Conservation (phyloP, 2,888 invertebrate genomes). For the Danaus chrysippus region DNA sequence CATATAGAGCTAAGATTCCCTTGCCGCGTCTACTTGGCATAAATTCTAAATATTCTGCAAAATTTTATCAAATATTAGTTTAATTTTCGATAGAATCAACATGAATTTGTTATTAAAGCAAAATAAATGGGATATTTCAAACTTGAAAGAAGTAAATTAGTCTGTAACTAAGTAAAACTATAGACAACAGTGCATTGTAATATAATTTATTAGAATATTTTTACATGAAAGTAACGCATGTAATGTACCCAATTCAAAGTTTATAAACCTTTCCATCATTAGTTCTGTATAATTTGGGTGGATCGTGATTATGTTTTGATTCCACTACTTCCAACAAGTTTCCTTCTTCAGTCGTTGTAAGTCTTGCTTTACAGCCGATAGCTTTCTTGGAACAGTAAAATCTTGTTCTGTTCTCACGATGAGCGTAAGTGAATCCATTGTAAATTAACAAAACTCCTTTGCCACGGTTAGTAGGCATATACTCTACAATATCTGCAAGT, state of each 20-base stretch:
- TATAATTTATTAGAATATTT: too few species aligned
- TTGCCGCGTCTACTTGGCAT: constrained; percentile 1
- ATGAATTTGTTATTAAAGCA: constrained; percentile 17
- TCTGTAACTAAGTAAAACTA: too few species aligned
- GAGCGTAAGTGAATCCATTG: constrained; percentile 25
- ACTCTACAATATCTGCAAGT: constrained; percentile 24
- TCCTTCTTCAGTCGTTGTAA: constrained; percentile 34
- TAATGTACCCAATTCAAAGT: background rate
- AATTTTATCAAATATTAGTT: constrained; percentile 8
- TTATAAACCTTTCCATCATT: constrained; percentile 11
- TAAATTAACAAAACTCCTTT: constrained; percentile 25
- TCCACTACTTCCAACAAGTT: background rate
- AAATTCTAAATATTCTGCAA: background rate
- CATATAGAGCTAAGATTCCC: constrained; percentile 9
- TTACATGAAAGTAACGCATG: too few species aligned
- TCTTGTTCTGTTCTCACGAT: constrained; percentile 40
- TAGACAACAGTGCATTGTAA: too few species aligned
- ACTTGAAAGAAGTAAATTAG: too few species aligned
- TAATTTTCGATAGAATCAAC: constrained; percentile 17
- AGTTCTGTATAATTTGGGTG: constrained; percentile 17
- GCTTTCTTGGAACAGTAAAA: constrained; percentile 51
- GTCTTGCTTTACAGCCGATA: constrained; percentile 42
- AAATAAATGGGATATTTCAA: too few species aligned
- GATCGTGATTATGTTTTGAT: constrained; percentile 35
- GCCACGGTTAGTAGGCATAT: constrained; percentile 24